These are phyloP conservation scores for Pandemis cinnamomeana DNA, from an alignment of 2,888 invertebrate species.

Conservation along the genomic window DNA sequence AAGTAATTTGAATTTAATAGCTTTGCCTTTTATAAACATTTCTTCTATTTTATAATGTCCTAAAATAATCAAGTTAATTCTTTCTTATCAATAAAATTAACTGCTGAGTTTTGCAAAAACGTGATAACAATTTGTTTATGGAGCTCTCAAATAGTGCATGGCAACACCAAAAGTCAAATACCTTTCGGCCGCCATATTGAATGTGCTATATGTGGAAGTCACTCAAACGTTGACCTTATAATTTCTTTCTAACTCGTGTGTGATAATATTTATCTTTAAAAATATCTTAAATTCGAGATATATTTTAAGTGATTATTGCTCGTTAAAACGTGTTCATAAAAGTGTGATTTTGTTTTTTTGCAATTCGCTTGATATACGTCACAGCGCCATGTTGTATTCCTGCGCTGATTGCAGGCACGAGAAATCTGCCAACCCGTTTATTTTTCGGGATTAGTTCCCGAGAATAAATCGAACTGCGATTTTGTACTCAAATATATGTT, in stretches of 20 bases:
- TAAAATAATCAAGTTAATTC: not conserved
- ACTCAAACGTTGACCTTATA: conserved; percentile 81
- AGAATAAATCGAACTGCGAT: conserved; percentile 81
- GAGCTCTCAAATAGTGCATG: conserved; percentile 42
- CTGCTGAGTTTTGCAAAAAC: conserved; percentile 1
- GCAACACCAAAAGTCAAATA: conserved; percentile 72
- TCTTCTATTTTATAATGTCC: too few species aligned
- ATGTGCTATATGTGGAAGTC: conserved; percentile 79
- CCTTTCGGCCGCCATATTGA: conserved; percentile 77
- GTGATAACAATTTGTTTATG: conserved; percentile 24
- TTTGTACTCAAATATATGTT: conserved; percentile 83
- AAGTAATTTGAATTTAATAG: not conserved
- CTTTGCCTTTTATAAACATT: not conserved
- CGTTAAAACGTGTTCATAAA: conserved; percentile 55
- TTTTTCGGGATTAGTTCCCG: conserved; percentile 83
- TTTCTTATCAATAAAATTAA: not conserved
- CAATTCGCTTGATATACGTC: conserved; percentile 81
- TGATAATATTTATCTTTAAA: conserved; percentile 60
- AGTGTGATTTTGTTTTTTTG: conserved; percentile 69
- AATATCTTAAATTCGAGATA: conserved; percentile 62
- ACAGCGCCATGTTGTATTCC: conserved; percentile 85
- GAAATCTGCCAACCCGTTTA: conserved; percentile 84
- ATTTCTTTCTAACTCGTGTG: conserved; percentile 67
- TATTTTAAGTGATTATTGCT: conserved; percentile 62
- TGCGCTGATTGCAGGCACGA: conserved; percentile 85